phyloP scores from a whole-genome alignment of 2,888 invertebrate genomes.

The Eupithecia inturbata region DNA sequence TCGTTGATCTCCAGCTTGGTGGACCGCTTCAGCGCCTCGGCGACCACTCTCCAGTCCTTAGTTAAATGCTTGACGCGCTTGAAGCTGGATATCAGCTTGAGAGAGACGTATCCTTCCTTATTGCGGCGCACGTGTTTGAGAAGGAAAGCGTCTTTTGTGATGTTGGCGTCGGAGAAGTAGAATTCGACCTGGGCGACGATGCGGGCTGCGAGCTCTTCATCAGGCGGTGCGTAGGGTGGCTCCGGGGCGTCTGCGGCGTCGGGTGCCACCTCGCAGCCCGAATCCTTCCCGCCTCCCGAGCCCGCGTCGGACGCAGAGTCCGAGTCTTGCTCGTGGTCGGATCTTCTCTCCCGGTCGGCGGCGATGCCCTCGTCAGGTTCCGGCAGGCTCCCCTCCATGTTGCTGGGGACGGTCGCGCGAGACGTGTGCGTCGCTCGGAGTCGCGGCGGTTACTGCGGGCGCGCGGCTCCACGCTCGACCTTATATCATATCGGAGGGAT shows the following conservation, averaged over 20 bases:
- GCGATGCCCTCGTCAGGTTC: constrained; percentile 77
- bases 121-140: constrained; percentile 97
- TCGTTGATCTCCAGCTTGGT: constrained; percentile 94
- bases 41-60: constrained; percentile 97
- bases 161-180: constrained; percentile 97
- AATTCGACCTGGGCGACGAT: constrained; percentile 96
- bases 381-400: constrained; percentile 76
- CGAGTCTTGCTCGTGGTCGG: constrained; percentile 87
- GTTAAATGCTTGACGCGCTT: constrained; percentile 97
- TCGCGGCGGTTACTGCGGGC: constrained; percentile 77
- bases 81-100: constrained; percentile 97
- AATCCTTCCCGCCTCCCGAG: constrained; percentile 87
- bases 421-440: constrained; percentile 72
- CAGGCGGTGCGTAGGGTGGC: constrained; percentile 87
- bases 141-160: constrained; percentile 97
- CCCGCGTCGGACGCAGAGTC: constrained; percentile 87
- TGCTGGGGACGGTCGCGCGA: constrained; percentile 55
- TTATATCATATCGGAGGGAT: constrained; percentile 81
- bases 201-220: constrained; percentile 90
- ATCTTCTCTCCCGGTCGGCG: constrained; percentile 77
- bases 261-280: constrained; percentile 86
- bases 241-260: constrained; percentile 82
- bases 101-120: constrained; percentile 97
- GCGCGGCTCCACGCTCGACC: constrained; percentile 68
- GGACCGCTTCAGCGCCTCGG: constrained; percentile 91